phyloP scores from a whole-genome alignment of 2,888 invertebrate genomes.

The Cordilura impudica region DNA sequence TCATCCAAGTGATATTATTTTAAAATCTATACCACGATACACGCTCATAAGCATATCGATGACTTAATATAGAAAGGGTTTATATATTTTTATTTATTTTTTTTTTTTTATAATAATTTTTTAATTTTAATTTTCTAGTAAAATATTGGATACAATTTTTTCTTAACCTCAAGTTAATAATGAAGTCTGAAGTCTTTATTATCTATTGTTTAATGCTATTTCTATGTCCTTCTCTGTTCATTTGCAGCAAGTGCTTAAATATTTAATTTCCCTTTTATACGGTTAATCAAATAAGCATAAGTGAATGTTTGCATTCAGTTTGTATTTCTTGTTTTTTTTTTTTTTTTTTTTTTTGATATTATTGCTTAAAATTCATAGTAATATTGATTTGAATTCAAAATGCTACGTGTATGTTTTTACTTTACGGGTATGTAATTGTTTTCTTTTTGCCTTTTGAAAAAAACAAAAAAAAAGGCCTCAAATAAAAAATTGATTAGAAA shows the following conservation, averaged over 20 bases:
- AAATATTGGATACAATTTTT: no score
- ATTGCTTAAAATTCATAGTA: conserved; percentile 47
- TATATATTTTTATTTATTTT: no score
- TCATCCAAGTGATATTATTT: no score
- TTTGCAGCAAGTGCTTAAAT: background rate
- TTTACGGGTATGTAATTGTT: background rate
- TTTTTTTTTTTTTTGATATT: conserved; percentile 5
- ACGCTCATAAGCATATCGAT: no score
- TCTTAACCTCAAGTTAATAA: no score
- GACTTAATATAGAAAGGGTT: no score
- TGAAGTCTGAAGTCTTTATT: background rate
- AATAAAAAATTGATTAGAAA: conserved; percentile 54
- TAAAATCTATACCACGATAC: no score
- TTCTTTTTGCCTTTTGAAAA: conserved; percentile 8
- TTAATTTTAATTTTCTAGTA: no score
- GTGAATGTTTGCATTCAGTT: conserved; percentile 11
- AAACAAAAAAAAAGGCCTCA: background rate
- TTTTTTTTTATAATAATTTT: no score
- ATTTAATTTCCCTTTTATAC: conserved; percentile 55
- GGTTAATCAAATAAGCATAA: conserved; percentile 25
- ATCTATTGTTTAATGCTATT: background rate
- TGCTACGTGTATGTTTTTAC: conserved; percentile 22
- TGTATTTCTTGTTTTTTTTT: background rate
- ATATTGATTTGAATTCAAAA: conserved; percentile 20
- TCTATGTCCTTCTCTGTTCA: background rate